Percentiles rank a stretch among this genome's conserved stretches.
Evolutionary conservation across 2,113 vertebrate genomes (phyloP).

Genomic region (Elephas maximus): DNA sequence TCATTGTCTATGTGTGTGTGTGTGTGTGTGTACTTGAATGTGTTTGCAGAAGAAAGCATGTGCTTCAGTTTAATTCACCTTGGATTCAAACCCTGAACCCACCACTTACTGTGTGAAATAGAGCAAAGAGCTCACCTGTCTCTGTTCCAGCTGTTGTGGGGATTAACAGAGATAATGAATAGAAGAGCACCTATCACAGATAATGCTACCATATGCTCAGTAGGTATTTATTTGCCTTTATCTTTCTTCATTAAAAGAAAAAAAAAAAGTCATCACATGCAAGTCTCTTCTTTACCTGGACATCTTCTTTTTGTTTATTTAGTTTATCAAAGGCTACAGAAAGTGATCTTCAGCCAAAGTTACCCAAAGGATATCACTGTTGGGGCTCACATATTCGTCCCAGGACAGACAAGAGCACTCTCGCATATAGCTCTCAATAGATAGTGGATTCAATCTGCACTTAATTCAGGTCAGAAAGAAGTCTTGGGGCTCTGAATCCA

Average conservation of each 20-base stretch:
- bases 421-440: rapidly evolving
- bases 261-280: no score
- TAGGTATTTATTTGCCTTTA: no score
- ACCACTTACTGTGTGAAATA: not conserved
- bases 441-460: rapidly evolving
- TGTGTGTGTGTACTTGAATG: no score
- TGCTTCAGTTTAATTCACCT: not conserved
- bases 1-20: no score
- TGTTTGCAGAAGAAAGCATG: not conserved
- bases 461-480: not conserved
- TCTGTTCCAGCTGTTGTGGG: not conserved
- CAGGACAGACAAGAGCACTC: rapidly evolving
- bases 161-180: rapidly evolving
- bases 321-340: not conserved
- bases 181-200: rapidly evolving
- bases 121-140: rapidly evolving
- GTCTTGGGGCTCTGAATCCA: no score
- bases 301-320: not conserved
- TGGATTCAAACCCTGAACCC: not conserved
- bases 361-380: rapidly evolving
- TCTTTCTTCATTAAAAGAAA: not conserved
- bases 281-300: rapidly evolving
- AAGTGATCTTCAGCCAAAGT: not conserved
- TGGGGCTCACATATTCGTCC: rapidly evolving
- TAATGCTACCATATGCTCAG: rapidly evolving